phyloP scores from a whole-genome alignment of 2,113 vertebrate species.

The Callorhinus ursinus region DNA sequence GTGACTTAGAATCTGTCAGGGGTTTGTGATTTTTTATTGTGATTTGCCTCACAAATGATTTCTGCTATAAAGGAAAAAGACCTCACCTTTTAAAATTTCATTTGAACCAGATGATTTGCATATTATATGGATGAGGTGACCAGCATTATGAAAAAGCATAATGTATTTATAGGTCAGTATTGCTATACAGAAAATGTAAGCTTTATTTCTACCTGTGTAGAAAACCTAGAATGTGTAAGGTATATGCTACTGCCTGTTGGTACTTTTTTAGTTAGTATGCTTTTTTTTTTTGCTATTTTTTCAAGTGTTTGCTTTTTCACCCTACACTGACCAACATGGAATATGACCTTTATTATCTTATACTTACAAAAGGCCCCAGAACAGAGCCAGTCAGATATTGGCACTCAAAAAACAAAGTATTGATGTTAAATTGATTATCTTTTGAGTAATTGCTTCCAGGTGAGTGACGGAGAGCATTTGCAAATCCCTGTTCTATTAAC shows the following conservation, averaged over 20 bases:
- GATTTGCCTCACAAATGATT: neutral
- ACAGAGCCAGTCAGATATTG: neutral
- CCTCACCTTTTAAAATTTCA: neutral
- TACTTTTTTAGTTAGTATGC: neutral
- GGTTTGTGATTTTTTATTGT: neutral
- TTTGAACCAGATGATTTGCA: neutral
- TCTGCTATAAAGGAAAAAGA: neutral
- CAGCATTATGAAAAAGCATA: neutral
- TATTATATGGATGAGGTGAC: neutral
- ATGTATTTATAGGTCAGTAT: neutral
- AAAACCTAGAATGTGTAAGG: neutral
- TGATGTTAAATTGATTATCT: conserved; percentile 27
- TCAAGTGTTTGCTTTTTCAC: neutral
- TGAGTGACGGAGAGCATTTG: neutral
- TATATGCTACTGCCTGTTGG: neutral
- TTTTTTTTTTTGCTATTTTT: neutral
- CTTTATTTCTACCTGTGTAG: neutral
- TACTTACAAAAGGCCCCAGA: neutral
- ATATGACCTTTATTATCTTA: neutral
- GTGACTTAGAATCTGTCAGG: conserved; percentile 30
- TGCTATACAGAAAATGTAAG: neutral
- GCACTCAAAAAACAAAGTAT: neutral
- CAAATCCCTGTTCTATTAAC: conserved; percentile 34
- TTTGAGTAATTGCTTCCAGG: conserved; percentile 40
- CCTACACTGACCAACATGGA: neutral